A percentile compares a stretch with the other conserved stretches of the same genome.
Evolutionary conservation across 2,113 vertebrate species (phyloP).

Genomic region (Spea multiplicata): DNA sequence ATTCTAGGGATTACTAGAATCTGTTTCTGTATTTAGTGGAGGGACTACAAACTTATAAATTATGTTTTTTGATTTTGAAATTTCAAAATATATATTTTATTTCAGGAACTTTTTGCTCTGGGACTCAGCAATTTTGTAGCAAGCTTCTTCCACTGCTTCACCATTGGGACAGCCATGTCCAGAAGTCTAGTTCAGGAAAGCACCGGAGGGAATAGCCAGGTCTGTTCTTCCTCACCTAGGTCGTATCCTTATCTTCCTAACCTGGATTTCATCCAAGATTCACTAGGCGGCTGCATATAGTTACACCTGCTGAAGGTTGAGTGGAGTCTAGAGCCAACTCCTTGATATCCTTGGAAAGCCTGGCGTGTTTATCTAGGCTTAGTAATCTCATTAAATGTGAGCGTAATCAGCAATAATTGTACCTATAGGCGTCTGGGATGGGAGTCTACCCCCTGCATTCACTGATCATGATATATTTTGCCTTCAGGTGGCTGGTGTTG

Average conservation of each 20-base stretch:
- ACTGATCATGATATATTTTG: not conserved
- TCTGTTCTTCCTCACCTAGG: constrained; percentile 47
- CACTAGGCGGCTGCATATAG: too few relatives aligned
- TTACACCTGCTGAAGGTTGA: too few relatives aligned
- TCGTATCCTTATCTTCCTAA: not conserved
- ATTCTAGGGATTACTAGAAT: too few relatives aligned
- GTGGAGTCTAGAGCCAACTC: too few relatives aligned
- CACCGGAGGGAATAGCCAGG: constrained; percentile 89
- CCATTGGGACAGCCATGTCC: constrained; percentile 93
- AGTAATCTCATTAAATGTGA: too few relatives aligned
- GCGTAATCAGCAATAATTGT: too few relatives aligned
- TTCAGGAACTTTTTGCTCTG: constrained; percentile 85
- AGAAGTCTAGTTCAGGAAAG: constrained; percentile 86
- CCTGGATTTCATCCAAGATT: rapidly evolving
- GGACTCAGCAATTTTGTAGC: constrained; percentile 85
- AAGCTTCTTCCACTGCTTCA: constrained; percentile 86
- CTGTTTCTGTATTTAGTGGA: too few relatives aligned
- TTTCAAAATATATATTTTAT: not conserved
- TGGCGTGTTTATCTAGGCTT: too few relatives aligned
- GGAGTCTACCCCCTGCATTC: too few relatives aligned
- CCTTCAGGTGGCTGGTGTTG: constrained; percentile 77
- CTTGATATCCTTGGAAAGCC: too few relatives aligned
- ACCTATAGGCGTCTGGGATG: too few relatives aligned
- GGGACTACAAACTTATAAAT: not conserved
- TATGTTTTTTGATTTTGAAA: not conserved